Conservation (phyloP, 2,888 invertebrate genomes). For the Unio pictorum region DNA sequence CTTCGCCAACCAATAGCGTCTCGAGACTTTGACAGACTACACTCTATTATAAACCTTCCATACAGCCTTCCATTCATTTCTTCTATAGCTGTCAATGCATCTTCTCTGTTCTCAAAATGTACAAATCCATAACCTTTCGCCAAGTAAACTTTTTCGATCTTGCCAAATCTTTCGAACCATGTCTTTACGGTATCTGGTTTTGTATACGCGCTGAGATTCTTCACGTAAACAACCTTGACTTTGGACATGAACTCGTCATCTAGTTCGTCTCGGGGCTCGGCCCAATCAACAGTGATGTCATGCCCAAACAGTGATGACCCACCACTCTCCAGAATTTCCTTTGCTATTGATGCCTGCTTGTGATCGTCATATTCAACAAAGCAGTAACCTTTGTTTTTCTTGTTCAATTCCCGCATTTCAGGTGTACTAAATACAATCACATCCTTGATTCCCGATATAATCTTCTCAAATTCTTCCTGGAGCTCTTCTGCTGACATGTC, state of each 20-base stretch:
- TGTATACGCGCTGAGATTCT: conserved; percentile 17
- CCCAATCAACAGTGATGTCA: conserved; percentile 24
- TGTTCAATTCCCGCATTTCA: conserved; percentile 13
- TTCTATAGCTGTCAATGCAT: conserved; percentile 21
- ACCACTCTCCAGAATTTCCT: conserved; percentile 2
- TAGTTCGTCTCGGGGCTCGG: conserved; percentile 15
- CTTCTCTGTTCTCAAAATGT: conserved; percentile 24
- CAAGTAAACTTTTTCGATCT: conserved; percentile 23
- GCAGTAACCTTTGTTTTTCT: conserved; percentile 26
- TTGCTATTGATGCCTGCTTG: conserved; percentile 16
- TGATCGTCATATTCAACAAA: conserved; percentile 24
- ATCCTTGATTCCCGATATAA: conserved; percentile 16
- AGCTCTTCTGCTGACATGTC: conserved; percentile 16
- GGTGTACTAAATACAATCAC: conserved; percentile 15
- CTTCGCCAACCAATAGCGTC: too few species aligned
- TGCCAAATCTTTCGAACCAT: conserved; percentile 28
- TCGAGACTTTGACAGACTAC: too few species aligned
- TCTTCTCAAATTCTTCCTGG: conserved; percentile 7
- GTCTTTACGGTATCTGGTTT: conserved; percentile 18
- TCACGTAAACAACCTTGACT: conserved; percentile 22
- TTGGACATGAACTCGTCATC: conserved; percentile 13
- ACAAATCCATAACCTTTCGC: conserved; percentile 31
- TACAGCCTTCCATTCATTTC: conserved; percentile 11
- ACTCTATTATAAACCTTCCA: too few species aligned
- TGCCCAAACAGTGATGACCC: conserved; percentile 10